Conservation (phyloP, 2,888 invertebrate species). For the Dendrolimus pini region DNA sequence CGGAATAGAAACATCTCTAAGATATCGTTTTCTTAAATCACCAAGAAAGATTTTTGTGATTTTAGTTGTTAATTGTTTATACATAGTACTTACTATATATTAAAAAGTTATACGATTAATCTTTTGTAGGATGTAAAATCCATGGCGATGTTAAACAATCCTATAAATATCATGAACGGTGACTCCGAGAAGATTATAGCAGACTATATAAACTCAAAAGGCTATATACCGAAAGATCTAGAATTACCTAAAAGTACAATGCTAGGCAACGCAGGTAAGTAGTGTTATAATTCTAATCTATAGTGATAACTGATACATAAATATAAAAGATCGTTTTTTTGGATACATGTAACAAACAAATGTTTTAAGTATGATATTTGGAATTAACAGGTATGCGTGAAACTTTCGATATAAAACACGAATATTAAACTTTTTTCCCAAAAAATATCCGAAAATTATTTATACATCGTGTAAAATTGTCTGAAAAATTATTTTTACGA, state of each 20-base stretch:
- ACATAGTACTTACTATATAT: constrained; percentile 1
- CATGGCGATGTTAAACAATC: constrained; percentile 29
- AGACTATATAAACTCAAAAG: constrained; percentile 41
- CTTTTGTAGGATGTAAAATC: constrained; percentile 26
- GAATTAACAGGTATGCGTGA: too few species aligned
- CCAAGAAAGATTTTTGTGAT: constrained; percentile 16
- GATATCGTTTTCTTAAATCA: neutral
- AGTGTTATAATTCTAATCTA: neutral
- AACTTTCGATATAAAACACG: too few species aligned
- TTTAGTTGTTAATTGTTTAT: constrained; percentile 1
- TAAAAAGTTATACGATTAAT: constrained; percentile 9
- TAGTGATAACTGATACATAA: too few species aligned
- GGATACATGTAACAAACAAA: too few species aligned
- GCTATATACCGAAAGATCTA: constrained; percentile 46
- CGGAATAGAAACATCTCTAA: constrained; percentile 11
- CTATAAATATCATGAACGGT: constrained; percentile 24
- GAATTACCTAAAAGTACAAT: constrained; percentile 38
- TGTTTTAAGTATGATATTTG: too few species aligned
- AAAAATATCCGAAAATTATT: too few species aligned
- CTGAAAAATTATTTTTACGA: too few species aligned
- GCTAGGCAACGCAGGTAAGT: constrained; percentile 40
- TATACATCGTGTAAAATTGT: too few species aligned
- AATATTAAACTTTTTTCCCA: too few species aligned
- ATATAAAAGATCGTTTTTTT: too few species aligned
- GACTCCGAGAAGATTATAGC: constrained; percentile 38